phyloP scores from a whole-genome alignment of 2,113 vertebrate genomes.

The Hyperoodon ampullatus region DNA sequence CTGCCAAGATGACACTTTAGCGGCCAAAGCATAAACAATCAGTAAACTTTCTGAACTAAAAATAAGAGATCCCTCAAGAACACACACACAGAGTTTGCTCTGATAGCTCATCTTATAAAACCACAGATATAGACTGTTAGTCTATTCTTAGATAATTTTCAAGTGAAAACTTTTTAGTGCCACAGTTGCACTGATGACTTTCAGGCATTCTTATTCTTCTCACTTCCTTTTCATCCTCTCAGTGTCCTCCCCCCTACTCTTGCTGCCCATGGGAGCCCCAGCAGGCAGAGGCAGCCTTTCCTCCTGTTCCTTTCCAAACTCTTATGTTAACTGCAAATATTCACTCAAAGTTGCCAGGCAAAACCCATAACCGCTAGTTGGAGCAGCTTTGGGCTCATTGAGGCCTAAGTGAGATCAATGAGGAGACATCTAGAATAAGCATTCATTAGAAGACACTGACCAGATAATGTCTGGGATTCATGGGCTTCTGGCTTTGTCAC shows the following conservation, averaged over 20 bases:
- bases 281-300: neutral
- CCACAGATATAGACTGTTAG: neutral
- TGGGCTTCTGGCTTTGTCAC: neutral
- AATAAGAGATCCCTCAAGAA: neutral
- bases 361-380: neutral
- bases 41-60: neutral
- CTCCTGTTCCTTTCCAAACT: neutral
- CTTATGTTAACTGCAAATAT: neutral
- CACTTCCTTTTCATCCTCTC: neutral
- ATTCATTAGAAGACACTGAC: neutral
- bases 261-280: neutral
- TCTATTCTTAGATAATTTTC: neutral
- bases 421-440: neutral
- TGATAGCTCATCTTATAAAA: neutral
- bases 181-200: neutral
- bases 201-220: neutral
- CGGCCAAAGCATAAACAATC: neutral
- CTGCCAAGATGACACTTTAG: neutral
- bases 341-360: neutral
- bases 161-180: neutral
- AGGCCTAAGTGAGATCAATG: neutral
- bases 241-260: too few relatives aligned
- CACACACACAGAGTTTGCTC: neutral
- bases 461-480: neutral
- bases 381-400: neutral